A percentile compares a stretch with the other conserved stretches of the same genome.
Conservation (phyloP, 2,888 invertebrate genomes). For the Agapostemon virescens region DNA sequence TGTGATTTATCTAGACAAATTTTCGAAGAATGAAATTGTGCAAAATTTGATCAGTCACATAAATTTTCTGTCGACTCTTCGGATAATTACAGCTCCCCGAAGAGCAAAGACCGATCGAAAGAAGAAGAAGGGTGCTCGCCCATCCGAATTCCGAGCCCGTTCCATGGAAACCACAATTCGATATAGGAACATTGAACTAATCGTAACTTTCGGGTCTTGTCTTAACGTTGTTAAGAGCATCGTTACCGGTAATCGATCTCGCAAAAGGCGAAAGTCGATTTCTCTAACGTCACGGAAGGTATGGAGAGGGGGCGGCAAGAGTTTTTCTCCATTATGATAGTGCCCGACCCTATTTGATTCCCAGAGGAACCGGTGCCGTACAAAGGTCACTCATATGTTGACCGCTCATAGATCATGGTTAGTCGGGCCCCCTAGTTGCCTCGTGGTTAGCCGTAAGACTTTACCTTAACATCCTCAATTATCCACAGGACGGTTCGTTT, state of each 20-base stretch:
- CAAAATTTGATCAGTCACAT: too few species aligned
- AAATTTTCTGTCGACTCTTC: neutral
- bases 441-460: constrained; percentile 70
- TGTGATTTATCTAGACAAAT: neutral
- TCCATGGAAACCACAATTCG: constrained; percentile 1
- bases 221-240: constrained; percentile 54
- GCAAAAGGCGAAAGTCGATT: constrained; percentile 54
- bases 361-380: constrained; percentile 66
- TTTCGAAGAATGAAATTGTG: neutral
- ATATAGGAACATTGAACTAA: constrained; percentile 16
- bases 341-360: constrained; percentile 68
- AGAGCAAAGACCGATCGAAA: neutral
- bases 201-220: constrained; percentile 42
- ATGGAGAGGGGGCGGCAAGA: constrained; percentile 41
- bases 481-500: constrained; percentile 69
- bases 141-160: constrained; percentile 4
- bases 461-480: constrained; percentile 75
- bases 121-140: neutral
- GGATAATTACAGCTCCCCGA: neutral
- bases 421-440: constrained; percentile 63
- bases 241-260: constrained; percentile 62
- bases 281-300: constrained; percentile 23
- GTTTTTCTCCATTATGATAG: constrained; percentile 71
- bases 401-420: constrained; percentile 77
- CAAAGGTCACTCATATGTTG: constrained; percentile 78